phyloP scores from a whole-genome alignment of 2,888 invertebrate species.

The Dolomedes plantarius region DNA sequence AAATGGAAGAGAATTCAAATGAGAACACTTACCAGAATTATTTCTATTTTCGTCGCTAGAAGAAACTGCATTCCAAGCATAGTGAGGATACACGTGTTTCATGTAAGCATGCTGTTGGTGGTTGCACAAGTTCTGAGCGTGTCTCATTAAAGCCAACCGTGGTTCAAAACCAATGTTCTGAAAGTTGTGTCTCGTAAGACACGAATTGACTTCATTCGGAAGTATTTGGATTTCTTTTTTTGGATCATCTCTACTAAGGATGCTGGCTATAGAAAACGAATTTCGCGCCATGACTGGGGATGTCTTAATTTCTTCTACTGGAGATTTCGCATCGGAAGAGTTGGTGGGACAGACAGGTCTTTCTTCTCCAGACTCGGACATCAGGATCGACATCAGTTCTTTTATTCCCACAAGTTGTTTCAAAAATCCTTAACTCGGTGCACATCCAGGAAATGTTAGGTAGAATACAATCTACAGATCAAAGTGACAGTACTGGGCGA shows the following conservation, averaged over 20 bases:
- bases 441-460: too few relatives aligned
- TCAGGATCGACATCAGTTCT: conserved; percentile 48
- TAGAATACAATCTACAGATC: too few relatives aligned
- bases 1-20: too few relatives aligned
- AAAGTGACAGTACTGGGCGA: too few relatives aligned
- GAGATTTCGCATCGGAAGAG: conserved; percentile 42
- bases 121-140: conserved; percentile 59
- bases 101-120: conserved; percentile 55
- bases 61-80: conserved; percentile 51
- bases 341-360: conserved; percentile 42
- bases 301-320: conserved; percentile 32
- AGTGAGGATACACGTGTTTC: conserved; percentile 61
- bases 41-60: conserved; percentile 47
- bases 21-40: conserved; percentile 35
- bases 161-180: conserved; percentile 49
- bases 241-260: conserved; percentile 60
- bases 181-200: conserved; percentile 47
- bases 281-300: conserved; percentile 28
- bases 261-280: conserved; percentile 63
- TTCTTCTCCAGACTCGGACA: conserved; percentile 56
- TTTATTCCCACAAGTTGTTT: not conserved
- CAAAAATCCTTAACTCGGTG: too few relatives aligned
- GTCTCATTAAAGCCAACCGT: conserved; percentile 40
- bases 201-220: conserved; percentile 40
- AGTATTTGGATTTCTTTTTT: conserved; percentile 42